phyloP scores from a whole-genome alignment of 2,113 vertebrate species.

The Entelurus aequoreus region DNA sequence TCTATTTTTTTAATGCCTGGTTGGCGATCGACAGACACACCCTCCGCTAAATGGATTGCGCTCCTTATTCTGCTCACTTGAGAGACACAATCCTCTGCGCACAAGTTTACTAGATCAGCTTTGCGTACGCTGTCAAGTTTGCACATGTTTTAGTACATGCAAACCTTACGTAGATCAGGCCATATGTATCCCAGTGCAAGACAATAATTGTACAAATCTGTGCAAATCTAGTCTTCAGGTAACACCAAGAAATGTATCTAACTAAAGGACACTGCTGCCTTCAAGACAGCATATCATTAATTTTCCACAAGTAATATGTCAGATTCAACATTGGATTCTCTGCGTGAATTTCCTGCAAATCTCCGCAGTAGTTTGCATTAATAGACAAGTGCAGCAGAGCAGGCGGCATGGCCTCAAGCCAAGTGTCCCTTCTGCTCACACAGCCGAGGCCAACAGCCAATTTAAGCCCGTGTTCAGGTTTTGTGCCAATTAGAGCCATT shows the following conservation, averaged over 20 bases:
- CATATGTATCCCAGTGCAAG: too few species aligned
- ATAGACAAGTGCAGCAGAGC: slow-evolving; percentile 58
- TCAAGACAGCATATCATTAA: not conserved
- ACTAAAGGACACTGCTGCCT: not conserved
- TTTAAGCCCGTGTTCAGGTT: slow-evolving; percentile 54
- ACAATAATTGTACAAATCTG: too few species aligned
- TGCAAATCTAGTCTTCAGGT: too few species aligned
- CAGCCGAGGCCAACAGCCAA: slow-evolving; percentile 53
- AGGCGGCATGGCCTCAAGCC: slow-evolving; percentile 49
- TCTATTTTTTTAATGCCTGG: too few species aligned
- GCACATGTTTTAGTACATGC: too few species aligned
- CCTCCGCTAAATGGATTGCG: too few species aligned
- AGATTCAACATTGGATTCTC: slow-evolving; percentile 1
- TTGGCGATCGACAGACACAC: too few species aligned
- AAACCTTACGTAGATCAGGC: too few species aligned
- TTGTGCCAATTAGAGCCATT: slow-evolving; percentile 53
- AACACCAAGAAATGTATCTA: not conserved
- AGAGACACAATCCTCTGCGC: too few species aligned
- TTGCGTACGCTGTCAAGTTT: too few species aligned
- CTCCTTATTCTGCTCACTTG: too few species aligned
- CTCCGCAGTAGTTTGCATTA: slow-evolving; percentile 42
- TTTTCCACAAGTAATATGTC: not conserved
- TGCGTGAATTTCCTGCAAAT: slow-evolving; percentile 34
- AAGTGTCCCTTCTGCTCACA: slow-evolving; percentile 55
- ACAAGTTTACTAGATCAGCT: too few species aligned